phyloP scores from a whole-genome alignment of 2,888 invertebrate genomes.

The Spodoptera picta region DNA sequence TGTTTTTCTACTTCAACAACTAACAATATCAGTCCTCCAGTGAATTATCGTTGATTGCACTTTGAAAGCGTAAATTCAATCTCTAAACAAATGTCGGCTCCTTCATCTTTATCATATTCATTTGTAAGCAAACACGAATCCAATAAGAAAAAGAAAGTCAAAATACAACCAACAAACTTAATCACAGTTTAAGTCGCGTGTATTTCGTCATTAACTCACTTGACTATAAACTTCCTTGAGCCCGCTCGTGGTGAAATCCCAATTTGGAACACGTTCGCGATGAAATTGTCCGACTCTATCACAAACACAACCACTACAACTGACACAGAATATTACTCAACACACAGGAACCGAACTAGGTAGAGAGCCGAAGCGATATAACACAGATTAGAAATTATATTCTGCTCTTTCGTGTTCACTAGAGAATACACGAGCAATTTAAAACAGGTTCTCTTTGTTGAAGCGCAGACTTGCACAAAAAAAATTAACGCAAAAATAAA shows the following conservation, averaged over 20 bases:
- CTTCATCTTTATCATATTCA: slow-evolving; percentile 21
- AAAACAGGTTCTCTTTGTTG: slow-evolving; percentile 78
- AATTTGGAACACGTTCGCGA: slow-evolving; percentile 85
- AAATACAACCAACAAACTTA: slow-evolving; percentile 32
- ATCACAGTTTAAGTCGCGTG: slow-evolving; percentile 28
- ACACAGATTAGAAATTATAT: slow-evolving; percentile 68
- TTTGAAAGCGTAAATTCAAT: no score
- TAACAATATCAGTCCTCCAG: slow-evolving; percentile 2
- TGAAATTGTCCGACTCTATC: slow-evolving; percentile 85
- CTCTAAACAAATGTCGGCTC: slow-evolving; percentile 26
- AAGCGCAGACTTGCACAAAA: slow-evolving; percentile 70
- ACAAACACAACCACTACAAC: slow-evolving; percentile 86
- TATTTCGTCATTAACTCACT: slow-evolving; percentile 74
- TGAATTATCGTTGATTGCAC: slow-evolving; percentile 1
- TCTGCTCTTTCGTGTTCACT: slow-evolving; percentile 65
- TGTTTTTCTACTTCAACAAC: slow-evolving; percentile 16
- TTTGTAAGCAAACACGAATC: slow-evolving; percentile 21
- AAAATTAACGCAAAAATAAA: slow-evolving; percentile 83
- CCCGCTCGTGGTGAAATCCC: slow-evolving; percentile 88
- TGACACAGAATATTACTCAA: slow-evolving; percentile 87
- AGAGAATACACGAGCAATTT: slow-evolving; percentile 68
- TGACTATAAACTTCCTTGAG: slow-evolving; percentile 87
- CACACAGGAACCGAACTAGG: slow-evolving; percentile 81
- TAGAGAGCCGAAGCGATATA: slow-evolving; percentile 71
- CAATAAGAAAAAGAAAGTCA: slow-evolving; percentile 48